phyloP scores from a whole-genome alignment of 2,113 vertebrate species.

The Todiramphus saurophagus region DNA sequence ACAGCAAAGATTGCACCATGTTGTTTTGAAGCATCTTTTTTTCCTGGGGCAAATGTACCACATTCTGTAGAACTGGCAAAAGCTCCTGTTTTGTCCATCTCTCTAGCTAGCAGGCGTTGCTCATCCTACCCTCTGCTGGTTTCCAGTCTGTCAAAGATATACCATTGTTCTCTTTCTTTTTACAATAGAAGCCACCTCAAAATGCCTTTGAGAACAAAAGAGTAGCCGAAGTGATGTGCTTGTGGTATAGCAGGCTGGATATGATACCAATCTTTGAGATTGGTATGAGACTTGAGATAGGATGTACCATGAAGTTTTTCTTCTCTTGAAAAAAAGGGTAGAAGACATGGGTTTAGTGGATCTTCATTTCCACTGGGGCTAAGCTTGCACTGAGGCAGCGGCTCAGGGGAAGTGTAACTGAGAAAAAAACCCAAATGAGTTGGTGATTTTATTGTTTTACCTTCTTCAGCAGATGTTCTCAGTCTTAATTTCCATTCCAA shows the following conservation, averaged over 20 bases:
- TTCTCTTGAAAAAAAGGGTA: background rate
- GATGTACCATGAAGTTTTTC: background rate
- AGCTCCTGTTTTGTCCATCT: background rate
- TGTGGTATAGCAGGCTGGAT: background rate
- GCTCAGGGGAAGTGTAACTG: background rate
- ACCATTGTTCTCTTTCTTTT: constrained; percentile 1
- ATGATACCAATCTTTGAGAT: accelerated
- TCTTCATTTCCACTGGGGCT: background rate
- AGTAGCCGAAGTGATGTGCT: background rate
- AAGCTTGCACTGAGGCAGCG: background rate
- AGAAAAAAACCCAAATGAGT: background rate
- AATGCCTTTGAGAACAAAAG: constrained; percentile 26
- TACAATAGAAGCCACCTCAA: background rate
- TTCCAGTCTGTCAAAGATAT: constrained; percentile 36
- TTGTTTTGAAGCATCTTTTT: constrained; percentile 41
- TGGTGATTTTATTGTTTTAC: background rate
- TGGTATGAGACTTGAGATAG: background rate
- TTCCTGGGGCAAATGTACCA: constrained; percentile 24
- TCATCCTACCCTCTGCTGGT: constrained; percentile 34
- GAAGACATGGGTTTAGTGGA: background rate
- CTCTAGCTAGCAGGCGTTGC: background rate
- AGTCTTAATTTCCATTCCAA: background rate
- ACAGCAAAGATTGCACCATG: constrained; percentile 2
- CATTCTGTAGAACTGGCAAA: constrained; percentile 27
- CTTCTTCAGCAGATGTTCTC: background rate